These are phyloP conservation scores for Artemia sinica DNA, from an alignment of 2,888 invertebrate species.

Conservation along the genomic window DNA sequence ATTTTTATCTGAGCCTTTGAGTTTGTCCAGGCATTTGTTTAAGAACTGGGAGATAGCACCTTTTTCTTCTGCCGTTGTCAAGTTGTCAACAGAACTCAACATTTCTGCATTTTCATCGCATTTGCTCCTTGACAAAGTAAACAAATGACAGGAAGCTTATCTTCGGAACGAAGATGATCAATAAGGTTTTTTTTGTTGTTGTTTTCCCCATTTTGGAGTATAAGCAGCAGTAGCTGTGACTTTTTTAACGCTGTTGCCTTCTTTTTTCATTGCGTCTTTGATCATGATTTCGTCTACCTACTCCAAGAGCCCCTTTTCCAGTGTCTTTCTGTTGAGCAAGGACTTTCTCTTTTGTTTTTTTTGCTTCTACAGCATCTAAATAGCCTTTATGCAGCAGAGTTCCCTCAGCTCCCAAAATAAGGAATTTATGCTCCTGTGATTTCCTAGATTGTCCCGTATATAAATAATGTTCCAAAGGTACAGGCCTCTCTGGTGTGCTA, in stretches of 20 bases:
- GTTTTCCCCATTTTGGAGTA: too few relatives aligned
- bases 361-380: constrained; percentile 20
- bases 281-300: too few relatives aligned
- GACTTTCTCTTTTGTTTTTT: constrained; percentile 25
- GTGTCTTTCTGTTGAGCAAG: neutral
- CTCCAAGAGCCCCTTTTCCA: neutral
- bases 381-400: constrained; percentile 48
- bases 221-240: too few relatives aligned
- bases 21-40: too few relatives aligned
- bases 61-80: constrained; percentile 70
- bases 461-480: constrained; percentile 83
- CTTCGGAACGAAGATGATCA: constrained; percentile 32
- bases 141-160: constrained; percentile 77
- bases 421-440: constrained; percentile 47
- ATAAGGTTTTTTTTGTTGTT: too few relatives aligned
- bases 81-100: constrained; percentile 42
- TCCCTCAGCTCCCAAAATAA: constrained; percentile 59
- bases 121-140: constrained; percentile 78
- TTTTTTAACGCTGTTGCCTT: too few relatives aligned
- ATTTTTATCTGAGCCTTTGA: too few relatives aligned
- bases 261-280: neutral
- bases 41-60: constrained; percentile 71
- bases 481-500: constrained; percentile 75
- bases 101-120: constrained; percentile 51
- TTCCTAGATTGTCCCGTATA: constrained; percentile 53